phyloP scores from a whole-genome alignment of 2,797 vertebrate species.

The Lepilemur septentrionalis region DNA sequence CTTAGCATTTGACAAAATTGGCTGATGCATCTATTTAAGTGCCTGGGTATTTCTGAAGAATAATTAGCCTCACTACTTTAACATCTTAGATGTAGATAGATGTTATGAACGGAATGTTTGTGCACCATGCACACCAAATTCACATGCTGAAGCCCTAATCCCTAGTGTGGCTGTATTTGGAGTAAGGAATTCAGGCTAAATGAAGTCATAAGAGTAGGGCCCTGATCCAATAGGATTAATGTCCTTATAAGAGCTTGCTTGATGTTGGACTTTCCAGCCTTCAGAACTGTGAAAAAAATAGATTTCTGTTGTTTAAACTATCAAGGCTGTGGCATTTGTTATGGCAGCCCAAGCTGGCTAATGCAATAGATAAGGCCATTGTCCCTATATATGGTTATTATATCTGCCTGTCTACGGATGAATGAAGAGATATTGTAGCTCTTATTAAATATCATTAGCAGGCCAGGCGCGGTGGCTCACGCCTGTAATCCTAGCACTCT shows the following conservation, averaged over 20 bases:
- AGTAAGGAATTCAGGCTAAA: neutral
- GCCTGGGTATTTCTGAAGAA: neutral
- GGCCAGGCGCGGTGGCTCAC: no score
- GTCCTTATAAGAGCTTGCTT: neutral
- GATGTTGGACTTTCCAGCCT: neutral
- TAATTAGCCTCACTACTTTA: neutral
- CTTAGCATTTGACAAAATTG: neutral
- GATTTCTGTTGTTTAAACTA: neutral
- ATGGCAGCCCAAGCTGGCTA: neutral
- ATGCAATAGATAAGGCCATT: neutral
- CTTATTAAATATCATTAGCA: no score
- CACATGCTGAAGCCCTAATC: neutral
- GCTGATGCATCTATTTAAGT: neutral
- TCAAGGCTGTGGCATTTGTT: neutral
- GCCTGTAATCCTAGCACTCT: no score
- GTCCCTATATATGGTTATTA: neutral
- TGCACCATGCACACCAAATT: neutral
- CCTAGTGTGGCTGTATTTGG: neutral
- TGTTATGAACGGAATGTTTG: neutral
- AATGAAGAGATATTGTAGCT: neutral
- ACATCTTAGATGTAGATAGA: neutral
- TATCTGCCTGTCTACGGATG: neutral
- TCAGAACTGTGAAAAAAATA: neutral
- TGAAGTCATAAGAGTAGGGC: neutral
- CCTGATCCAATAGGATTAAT: neutral